Conservation (phyloP, 2,797 vertebrate genomes). For the Platalea minor region DNA sequence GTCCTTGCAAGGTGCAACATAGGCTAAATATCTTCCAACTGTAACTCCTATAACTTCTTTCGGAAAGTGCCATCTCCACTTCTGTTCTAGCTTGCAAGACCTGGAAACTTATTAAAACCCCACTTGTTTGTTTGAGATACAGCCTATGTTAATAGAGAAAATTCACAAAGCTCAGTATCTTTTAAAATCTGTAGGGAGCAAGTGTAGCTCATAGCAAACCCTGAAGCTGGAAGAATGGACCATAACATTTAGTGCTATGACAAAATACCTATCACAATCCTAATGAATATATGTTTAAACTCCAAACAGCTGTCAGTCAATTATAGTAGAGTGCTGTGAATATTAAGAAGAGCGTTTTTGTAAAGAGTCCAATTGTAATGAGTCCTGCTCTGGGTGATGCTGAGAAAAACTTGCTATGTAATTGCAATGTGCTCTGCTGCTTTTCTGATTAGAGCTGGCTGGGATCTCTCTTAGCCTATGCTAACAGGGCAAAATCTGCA, state of each 20-base stretch:
- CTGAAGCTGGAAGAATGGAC: not conserved
- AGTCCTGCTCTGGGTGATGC: not conserved
- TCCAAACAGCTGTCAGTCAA: not conserved
- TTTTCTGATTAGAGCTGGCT: not conserved
- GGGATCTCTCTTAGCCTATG: not conserved
- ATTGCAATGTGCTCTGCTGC: not conserved
- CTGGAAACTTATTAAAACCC: not conserved
- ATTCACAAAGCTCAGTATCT: not conserved
- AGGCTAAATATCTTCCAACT: not conserved
- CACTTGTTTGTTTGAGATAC: not conserved
- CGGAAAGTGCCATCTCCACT: not conserved
- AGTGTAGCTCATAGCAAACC: not conserved
- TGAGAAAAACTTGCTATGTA: not conserved
- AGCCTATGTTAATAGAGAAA: not conserved
- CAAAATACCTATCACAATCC: not conserved
- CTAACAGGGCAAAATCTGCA: not conserved
- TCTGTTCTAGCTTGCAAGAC: not conserved
- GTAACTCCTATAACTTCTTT: not conserved
- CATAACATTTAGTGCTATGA: not conserved
- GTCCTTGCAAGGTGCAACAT: not conserved
- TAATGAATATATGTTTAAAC: not conserved
- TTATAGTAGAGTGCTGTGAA: not conserved
- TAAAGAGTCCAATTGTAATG: not conserved
- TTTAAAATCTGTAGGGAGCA: not conserved
- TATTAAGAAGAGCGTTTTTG: not conserved